These are phyloP conservation scores for Sycobia sp. DNA, from an alignment of 1,140 invertebrate species.

Conservation along the genomic window DNA sequence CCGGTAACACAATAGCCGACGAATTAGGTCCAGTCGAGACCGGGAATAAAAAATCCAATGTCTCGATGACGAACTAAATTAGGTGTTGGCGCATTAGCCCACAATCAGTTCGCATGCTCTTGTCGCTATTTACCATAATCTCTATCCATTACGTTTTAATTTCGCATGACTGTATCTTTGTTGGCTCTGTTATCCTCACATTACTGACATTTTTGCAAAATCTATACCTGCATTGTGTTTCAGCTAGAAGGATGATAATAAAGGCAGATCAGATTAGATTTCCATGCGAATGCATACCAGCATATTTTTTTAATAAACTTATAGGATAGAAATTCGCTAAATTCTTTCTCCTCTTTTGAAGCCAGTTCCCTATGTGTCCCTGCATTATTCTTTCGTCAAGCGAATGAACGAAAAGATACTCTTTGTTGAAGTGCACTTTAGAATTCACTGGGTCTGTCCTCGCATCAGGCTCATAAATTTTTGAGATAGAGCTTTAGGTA, in stretches of 20 bases:
- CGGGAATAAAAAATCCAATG: constrained; percentile 31
- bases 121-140: not conserved
- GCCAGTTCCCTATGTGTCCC: not conserved
- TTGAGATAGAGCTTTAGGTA: not conserved
- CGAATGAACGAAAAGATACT: no score
- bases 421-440: constrained; percentile 30
- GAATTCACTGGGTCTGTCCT: constrained; percentile 9
- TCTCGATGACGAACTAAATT: constrained; percentile 33
- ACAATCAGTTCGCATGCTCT: constrained; percentile 36
- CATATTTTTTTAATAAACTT: no score
- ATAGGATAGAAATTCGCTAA: no score
- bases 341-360: not conserved
- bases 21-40: constrained; percentile 33
- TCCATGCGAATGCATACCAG: no score
- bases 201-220: no score
- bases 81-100: constrained; percentile 37
- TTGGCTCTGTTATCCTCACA: no score
- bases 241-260: no score
- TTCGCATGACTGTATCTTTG: no score
- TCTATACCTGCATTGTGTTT: no score
- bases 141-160: no score
- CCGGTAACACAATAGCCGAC: constrained; percentile 32
- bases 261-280: no score
- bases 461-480: constrained; percentile 15
- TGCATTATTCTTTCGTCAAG: not conserved